Conservation (phyloP, 2,113 vertebrate genomes). For the Eupsittula cactorum region DNA sequence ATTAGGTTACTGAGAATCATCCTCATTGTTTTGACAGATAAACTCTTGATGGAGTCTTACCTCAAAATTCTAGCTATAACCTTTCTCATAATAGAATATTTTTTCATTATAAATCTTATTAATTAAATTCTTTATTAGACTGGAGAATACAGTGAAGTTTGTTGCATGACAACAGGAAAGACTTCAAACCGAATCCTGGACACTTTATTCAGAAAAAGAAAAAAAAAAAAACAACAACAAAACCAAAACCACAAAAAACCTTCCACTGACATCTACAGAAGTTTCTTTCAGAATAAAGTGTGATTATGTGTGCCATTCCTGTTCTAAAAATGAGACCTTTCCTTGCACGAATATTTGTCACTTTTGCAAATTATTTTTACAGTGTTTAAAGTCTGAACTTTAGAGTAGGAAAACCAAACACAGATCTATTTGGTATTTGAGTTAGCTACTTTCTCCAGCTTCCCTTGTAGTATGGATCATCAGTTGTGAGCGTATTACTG, state of each 20-base stretch:
- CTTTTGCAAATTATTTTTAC: slow-evolving; percentile 26
- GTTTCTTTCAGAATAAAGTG: slow-evolving; percentile 56
- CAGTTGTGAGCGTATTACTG: slow-evolving; percentile 49
- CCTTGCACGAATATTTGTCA: slow-evolving; percentile 45
- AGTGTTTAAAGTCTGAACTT: background rate
- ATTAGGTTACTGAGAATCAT: background rate
- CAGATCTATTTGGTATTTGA: background rate
- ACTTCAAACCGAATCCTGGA: slow-evolving; percentile 48
- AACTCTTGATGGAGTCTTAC: background rate
- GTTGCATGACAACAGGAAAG: slow-evolving; percentile 23
- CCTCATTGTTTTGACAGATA: background rate
- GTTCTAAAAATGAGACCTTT: slow-evolving; percentile 24
- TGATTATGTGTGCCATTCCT: background rate
- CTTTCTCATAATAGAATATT: slow-evolving; percentile 2
- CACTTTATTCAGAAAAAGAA: slow-evolving; percentile 38
- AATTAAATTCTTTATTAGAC: background rate
- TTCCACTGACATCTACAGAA: background rate
- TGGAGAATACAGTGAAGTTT: background rate
- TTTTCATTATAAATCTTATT: slow-evolving; percentile 21
- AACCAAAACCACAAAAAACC: background rate
- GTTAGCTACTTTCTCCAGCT: slow-evolving; percentile 33
- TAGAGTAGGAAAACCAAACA: slow-evolving; percentile 17
- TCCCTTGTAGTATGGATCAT: slow-evolving; percentile 16
- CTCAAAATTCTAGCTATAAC: slow-evolving; percentile 7
- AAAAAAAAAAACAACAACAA: background rate